These are phyloP conservation scores for Lacanobia oleracea DNA, from an alignment of 2,888 invertebrate species.

Conservation along the genomic window DNA sequence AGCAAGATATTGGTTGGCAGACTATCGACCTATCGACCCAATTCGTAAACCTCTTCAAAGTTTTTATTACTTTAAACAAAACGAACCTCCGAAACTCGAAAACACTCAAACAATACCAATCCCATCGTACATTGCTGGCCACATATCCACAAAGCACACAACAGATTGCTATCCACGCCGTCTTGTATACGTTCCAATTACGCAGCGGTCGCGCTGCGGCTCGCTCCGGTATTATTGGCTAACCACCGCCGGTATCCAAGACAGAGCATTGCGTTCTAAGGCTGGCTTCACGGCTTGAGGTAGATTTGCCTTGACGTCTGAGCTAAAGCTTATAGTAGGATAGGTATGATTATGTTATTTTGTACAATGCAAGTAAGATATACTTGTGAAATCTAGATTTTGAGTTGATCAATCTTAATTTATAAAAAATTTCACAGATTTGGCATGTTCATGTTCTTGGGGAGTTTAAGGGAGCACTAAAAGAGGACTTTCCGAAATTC, in stretches of 20 bases:
- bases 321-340: not conserved
- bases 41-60: not conserved
- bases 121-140: constrained; percentile 34
- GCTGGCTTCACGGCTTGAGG: not conserved
- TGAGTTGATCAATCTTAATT: too few relatives aligned
- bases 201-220: constrained; percentile 40
- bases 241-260: constrained; percentile 46
- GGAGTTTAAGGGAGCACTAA: too few relatives aligned
- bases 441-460: too few relatives aligned
- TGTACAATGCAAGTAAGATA: not conserved
- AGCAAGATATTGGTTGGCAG: too few relatives aligned
- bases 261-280: not conserved
- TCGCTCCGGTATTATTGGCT: constrained; percentile 32
- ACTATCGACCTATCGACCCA: too few relatives aligned
- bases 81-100: not conserved
- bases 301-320: not conserved
- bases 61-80: not conserved
- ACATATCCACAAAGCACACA: constrained; percentile 16
- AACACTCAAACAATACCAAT: constrained; percentile 15
- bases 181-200: constrained; percentile 60
- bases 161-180: constrained; percentile 32
- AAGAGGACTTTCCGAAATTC: too few relatives aligned
- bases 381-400: too few relatives aligned
- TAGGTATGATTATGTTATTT: too few relatives aligned
- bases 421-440: too few relatives aligned